Base-by-base conservation (phyloP, 2,797 vertebrate genomes). In the Ptychobarbus kaznakovi region DNA sequence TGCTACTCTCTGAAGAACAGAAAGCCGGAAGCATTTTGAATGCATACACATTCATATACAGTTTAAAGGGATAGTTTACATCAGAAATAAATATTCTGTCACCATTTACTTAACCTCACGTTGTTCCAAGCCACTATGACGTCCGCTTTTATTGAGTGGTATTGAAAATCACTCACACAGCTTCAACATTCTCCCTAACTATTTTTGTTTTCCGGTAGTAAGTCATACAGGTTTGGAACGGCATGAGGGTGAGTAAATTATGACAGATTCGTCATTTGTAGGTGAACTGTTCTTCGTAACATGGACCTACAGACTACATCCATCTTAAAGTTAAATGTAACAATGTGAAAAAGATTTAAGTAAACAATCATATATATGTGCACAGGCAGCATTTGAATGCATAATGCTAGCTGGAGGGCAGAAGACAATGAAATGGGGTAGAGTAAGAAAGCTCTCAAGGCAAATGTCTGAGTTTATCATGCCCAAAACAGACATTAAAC, bases 331-430 rank as follows among this genome's bases (percentile, higher is more conserved):
- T 77, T 16, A 11, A 61, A 78, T 25, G 11, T 15, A 58, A n/a
- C 51, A 56, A 13, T 40, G 75, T 42, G 22, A 10, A 25, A 77
- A 11, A 78, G 9, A 58, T 6, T 63, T 78, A 38, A 70, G 38
- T 70, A 61, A 63, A 18, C 38, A 78, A 61, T 10, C 53, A 63
- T 28, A 42, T 28, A 44, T 61, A n/a, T 61, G 12, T 61, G n/a
- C 76, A 78, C 56, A 78, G 7, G 22, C 9, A 28, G 38, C 44
- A 42, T 78, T 61, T 78, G 38, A 80, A 80, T 80, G 25, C 10
- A 35, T 46, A 80, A 49, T 80, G 61, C 25, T 80, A 42, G 58
- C 77, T 32, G 25, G 58, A 80, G 42, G 61, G 61, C 40, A 66
- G 61, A 44, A 49, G 63, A 38, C 61, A 80, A 38, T 49, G 28